Percentiles rank a stretch among this genome's conserved stretches.
Conservation (phyloP, 37 sponge, comb jelly and placozoan genomes). For the Tethya wilhelma region DNA sequence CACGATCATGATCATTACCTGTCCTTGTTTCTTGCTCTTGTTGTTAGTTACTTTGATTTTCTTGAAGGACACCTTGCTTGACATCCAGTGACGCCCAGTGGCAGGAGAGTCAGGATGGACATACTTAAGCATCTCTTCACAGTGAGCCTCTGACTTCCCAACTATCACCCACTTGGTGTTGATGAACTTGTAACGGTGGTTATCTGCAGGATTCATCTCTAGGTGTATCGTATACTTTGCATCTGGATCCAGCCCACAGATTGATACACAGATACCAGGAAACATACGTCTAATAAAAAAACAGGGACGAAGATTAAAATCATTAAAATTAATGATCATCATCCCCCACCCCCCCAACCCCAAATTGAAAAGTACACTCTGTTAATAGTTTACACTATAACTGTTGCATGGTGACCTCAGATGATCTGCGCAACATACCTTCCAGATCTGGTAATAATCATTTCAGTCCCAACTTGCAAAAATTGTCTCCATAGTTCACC, state of each 20-base stretch:
- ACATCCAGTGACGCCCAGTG: constrained; percentile 79
- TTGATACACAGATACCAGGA: constrained; percentile 57
- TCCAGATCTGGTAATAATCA: constrained; percentile 93
- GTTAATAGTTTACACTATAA: too few species aligned
- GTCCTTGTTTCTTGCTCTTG: constrained; percentile 53
- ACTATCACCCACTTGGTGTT: constrained; percentile 83
- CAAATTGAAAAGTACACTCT: too few species aligned
- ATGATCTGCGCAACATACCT: too few species aligned
- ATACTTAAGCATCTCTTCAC: constrained; percentile 37
- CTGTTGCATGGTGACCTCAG: not conserved
- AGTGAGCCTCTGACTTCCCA: constrained; percentile 76
- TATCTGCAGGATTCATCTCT: constrained; percentile 72
- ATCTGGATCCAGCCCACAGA: constrained; percentile 73
- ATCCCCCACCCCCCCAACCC: too few species aligned
- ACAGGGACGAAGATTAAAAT: not conserved
- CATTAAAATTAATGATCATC: not conserved
- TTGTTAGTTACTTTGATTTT: constrained; percentile 86
- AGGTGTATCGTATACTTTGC: constrained; percentile 68
- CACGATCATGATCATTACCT: constrained; percentile 40
- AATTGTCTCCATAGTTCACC: constrained; percentile 84
- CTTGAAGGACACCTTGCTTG: constrained; percentile 70
- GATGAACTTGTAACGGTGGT: constrained; percentile 86
- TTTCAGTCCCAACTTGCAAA: constrained; percentile 76
- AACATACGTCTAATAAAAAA: constrained; percentile 85
- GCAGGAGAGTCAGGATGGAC: constrained; percentile 76